Conservation (phyloP, 2,888 invertebrate genomes). For the Eristalis tenax region DNA sequence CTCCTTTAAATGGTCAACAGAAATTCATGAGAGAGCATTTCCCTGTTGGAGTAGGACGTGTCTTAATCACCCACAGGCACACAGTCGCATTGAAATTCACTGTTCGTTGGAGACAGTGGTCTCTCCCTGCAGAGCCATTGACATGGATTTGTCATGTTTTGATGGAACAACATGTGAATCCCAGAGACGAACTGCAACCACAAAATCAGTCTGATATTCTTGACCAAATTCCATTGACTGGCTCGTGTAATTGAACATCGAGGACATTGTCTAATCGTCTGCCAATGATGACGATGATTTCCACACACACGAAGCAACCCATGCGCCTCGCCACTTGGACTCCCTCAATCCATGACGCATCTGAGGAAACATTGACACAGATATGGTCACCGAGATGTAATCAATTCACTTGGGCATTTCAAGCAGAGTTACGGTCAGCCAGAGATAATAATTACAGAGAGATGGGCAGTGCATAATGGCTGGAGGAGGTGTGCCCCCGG, state of each 20-base stretch:
- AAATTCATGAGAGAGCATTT: neutral
- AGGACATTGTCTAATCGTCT: neutral
- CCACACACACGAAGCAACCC: neutral
- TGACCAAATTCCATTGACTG: neutral
- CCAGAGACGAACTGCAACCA: neutral
- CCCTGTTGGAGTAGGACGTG: neutral
- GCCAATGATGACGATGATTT: neutral
- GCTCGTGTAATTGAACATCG: conserved; percentile 2
- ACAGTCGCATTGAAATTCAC: neutral
- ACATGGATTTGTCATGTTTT: neutral
- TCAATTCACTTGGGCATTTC: conserved; percentile 41
- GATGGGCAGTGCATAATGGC: conserved; percentile 1
- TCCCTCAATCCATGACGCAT: conserved; percentile 19
- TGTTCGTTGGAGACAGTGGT: neutral
- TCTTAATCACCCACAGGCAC: neutral
- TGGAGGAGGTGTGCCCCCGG: neutral
- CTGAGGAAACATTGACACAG: conserved; percentile 54
- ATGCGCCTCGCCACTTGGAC: neutral
- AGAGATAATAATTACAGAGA: conserved; percentile 26
- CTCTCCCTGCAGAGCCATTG: neutral
- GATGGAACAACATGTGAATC: neutral
- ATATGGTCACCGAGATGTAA: conserved; percentile 33
- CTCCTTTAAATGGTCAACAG: neutral
- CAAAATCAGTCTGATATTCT: neutral
- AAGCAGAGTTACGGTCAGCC: conserved; percentile 22